Base-by-base conservation (phyloP, 2,797 vertebrate species). In the Acomys russatus region DNA sequence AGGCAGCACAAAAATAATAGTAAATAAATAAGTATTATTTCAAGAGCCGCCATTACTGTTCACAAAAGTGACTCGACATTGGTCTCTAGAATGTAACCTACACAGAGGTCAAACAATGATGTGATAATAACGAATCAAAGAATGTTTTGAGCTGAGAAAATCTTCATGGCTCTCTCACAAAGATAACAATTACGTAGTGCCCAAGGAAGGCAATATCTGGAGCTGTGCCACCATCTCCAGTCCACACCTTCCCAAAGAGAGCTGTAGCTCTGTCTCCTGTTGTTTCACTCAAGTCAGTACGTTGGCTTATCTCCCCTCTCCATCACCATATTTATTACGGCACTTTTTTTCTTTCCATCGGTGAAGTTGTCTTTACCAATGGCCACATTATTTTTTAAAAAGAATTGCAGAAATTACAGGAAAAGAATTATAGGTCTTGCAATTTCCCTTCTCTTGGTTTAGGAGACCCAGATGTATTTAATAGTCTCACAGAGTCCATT, bases 371-470 rank as follows among this genome's bases (percentile, higher is more conserved):
- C 7, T 80, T 92, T 84, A 20, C 83, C 35, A 79, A 28, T 66
- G 30, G 90, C 11, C 83, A 90, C 59, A 82, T 76, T 61, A 86
- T 64, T 44, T 44, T 44, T 44, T 68, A 70, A 93, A 90, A 14
- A 64, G 28, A 92, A 30, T 74, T 54, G 79, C 51, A 77, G 35
- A 79, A 76, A 9, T 83, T 54, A 70, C 25, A 14, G 87, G 61
- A 76, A 38, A 70, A 38, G 2, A 3, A 28, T 71, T 25, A 5
- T 6, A 51, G 10, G 54, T 12, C 83, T 23, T 77, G 64, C 56
- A 70, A 35, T 71, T 87, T 17, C 73, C 17, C 25, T 35, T 66
- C 12, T 79, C 22, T 44, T n/a, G 8, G n/a, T 68, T 79, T 63
- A 64, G 6, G 6, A 15, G 18, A 66, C 44, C 12, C 1, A 64